phyloP scores from a whole-genome alignment of 2,113 vertebrate species.

The Mesoclemmys tuberculata region DNA sequence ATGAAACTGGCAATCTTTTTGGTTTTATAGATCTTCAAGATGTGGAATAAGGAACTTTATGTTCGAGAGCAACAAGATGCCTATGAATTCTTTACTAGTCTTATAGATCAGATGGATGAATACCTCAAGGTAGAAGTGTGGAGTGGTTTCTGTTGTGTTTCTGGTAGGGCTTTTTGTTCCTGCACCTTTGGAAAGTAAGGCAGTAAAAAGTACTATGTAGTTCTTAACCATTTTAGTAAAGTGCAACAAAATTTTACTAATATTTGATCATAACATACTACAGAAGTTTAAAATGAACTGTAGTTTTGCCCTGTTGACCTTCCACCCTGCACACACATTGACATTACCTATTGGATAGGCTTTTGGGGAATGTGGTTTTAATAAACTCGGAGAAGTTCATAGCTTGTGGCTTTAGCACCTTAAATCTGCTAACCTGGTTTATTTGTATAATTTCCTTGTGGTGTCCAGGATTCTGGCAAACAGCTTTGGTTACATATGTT shows the following conservation, averaged over 20 bases:
- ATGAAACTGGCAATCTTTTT: background rate
- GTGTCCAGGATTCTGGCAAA: background rate
- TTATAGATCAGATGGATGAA: constrained; percentile 98
- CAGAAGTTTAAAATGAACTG: background rate
- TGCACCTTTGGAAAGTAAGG: constrained; percentile 4
- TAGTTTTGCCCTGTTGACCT: background rate
- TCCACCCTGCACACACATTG: background rate
- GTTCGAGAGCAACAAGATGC: constrained; percentile 98
- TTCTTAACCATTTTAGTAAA: background rate
- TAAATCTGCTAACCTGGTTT: background rate
- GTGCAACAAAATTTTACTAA: background rate
- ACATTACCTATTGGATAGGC: background rate
- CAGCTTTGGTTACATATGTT: background rate
- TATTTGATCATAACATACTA: background rate
- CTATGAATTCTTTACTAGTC: constrained; percentile 98
- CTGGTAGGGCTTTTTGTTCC: background rate
- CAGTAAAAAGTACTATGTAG: background rate
- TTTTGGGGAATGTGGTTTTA: background rate
- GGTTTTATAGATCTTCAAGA: constrained; percentile 93
- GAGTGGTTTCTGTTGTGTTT: background rate
- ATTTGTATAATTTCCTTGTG: background rate
- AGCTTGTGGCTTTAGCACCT: background rate
- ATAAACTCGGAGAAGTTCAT: background rate
- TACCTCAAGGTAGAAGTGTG: constrained; percentile 91
- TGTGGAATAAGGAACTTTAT: constrained; percentile 99